Percentiles rank a stretch among this genome's conserved stretches.
Evolutionary conservation across 2,888 invertebrate genomes (phyloP).

Genomic region (Caenorhabditis wallacei): DNA sequence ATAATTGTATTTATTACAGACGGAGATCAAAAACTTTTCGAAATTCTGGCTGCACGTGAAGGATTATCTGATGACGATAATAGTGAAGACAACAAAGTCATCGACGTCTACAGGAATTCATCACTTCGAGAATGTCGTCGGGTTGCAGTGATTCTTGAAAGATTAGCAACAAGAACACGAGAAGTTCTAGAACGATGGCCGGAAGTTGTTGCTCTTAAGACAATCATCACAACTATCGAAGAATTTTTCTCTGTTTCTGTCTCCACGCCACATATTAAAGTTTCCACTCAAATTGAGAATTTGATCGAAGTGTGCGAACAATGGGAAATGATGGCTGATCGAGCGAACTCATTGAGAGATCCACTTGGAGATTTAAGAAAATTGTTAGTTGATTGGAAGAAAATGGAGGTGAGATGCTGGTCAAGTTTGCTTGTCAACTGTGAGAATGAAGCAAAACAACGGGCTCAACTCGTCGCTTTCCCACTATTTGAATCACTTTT

Average conservation of each 20-base stretch:
- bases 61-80: conserved; percentile 47
- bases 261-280: conserved; percentile 91
- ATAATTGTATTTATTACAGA: conserved; percentile 26
- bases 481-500: conserved; percentile 79
- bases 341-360: conserved; percentile 88
- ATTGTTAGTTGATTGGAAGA: conserved; percentile 93
- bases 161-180: conserved; percentile 52
- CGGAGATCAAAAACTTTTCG: conserved; percentile 60
- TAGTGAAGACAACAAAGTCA: conserved; percentile 28
- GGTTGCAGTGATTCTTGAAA: conserved; percentile 65
- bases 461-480: conserved; percentile 76
- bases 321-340: conserved; percentile 82
- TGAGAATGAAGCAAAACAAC: conserved; percentile 71
- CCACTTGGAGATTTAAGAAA: conserved; percentile 89
- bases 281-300: conserved; percentile 93
- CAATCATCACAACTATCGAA: conserved; percentile 70
- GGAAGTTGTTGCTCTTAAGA: conserved; percentile 74
- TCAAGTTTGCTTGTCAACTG: conserved; percentile 70
- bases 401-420: conserved; percentile 84
- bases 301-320: conserved; percentile 86
- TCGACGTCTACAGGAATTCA: conserved; percentile 66
- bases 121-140: conserved; percentile 65
- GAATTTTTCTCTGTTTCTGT: conserved; percentile 70
- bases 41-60: conserved; percentile 42
- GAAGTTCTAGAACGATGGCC: conserved; percentile 74